Percentiles rank a stretch among this genome's conserved stretches.
Evolutionary conservation across 2,797 vertebrate genomes (phyloP).

Genomic region (Melanotaenia pygmaea): DNA sequence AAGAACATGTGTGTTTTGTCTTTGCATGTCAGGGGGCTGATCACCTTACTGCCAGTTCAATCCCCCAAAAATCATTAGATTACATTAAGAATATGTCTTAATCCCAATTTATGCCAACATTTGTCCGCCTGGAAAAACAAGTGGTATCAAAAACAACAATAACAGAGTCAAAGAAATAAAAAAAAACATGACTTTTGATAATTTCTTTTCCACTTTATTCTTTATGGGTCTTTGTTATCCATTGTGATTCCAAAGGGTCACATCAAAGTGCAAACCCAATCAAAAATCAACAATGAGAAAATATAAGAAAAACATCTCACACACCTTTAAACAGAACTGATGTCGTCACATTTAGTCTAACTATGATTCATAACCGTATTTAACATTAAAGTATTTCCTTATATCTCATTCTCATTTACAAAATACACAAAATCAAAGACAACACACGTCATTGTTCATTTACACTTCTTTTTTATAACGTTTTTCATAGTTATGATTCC

Average conservation of each 20-base stretch:
- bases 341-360: conserved; percentile 80
- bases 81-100: too few species aligned
- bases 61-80: too few species aligned
- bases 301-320: conserved; percentile 75
- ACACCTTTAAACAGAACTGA: conserved; percentile 79
- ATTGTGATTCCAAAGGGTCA: conserved; percentile 71
- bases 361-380: conserved; percentile 78
- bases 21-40: too few species aligned
- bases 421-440: conserved; percentile 86
- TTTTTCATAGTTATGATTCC: conserved; percentile 82
- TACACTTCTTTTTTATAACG: conserved; percentile 75
- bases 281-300: conserved; percentile 69
- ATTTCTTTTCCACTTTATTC: conserved; percentile 74
- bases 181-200: background rate
- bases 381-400: conserved; percentile 80
- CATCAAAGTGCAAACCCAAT: conserved; percentile 64
- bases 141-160: background rate
- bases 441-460: conserved; percentile 82
- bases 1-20: too few species aligned
- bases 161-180: too few species aligned
- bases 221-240: conserved; percentile 71
- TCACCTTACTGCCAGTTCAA: too few species aligned
- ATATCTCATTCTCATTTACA: conserved; percentile 82
- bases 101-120: background rate
- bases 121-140: background rate